These are phyloP conservation scores for Zosterops japonicus DNA, from an alignment of 2,113 vertebrate species.

Conservation along the genomic window DNA sequence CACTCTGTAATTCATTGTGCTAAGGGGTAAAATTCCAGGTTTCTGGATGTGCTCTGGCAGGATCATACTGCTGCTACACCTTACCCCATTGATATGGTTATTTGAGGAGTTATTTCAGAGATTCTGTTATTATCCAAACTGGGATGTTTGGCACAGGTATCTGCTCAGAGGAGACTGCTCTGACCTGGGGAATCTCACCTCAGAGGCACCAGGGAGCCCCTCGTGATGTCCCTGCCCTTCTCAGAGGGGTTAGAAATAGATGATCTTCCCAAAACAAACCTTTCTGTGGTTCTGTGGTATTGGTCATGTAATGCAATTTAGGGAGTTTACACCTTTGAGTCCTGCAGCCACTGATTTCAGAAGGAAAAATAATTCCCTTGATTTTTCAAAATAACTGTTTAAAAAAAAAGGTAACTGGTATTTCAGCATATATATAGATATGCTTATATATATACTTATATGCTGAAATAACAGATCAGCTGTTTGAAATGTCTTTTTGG, in stretches of 20 bases:
- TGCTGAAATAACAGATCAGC: background rate
- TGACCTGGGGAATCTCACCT: background rate
- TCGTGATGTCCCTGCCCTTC: fast-evolving
- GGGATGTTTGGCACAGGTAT: background rate
- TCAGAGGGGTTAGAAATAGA: background rate
- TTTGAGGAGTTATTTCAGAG: background rate
- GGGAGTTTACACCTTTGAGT: background rate
- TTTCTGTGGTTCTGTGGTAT: fast-evolving
- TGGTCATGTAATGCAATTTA: background rate
- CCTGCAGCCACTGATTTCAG: background rate
- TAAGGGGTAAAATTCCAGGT: background rate
- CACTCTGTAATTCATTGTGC: background rate
- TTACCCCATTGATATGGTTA: fast-evolving
- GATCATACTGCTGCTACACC: fast-evolving
- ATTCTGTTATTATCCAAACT: background rate
- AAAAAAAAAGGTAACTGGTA: background rate
- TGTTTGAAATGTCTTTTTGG: background rate
- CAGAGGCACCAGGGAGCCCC: background rate
- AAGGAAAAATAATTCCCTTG: background rate
- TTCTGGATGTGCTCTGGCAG: background rate
- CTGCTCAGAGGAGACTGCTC: background rate
- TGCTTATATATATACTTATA: background rate
- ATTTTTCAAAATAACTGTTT: background rate
- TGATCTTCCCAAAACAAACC: background rate
- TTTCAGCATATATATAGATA: too few relatives aligned